phyloP scores from a whole-genome alignment of 1,140 invertebrate genomes.

The Zaprionus taronus region DNA sequence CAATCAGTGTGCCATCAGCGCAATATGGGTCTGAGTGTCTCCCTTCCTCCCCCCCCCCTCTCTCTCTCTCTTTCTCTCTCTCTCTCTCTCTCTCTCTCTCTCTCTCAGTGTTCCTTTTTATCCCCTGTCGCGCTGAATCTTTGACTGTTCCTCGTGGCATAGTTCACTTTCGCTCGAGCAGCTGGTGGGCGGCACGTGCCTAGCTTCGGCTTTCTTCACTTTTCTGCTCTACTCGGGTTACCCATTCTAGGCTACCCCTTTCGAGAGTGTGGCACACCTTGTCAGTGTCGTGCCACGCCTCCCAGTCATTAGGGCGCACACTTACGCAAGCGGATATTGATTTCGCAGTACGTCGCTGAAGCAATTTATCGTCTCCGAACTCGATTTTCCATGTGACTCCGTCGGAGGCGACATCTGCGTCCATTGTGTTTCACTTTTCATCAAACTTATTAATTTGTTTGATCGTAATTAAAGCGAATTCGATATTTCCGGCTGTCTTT shows the following conservation, averaged over 20 bases:
- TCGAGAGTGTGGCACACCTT: constrained; percentile 22
- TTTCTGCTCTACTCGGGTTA: constrained; percentile 62
- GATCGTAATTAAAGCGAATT: constrained; percentile 78
- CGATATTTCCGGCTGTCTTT: constrained; percentile 71
- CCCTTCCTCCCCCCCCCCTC: background rate
- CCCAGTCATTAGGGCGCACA: constrained; percentile 71
- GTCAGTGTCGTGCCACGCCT: constrained; percentile 47
- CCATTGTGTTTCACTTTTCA: constrained; percentile 79
- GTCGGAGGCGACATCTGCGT: constrained; percentile 59
- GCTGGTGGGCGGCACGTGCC: constrained; percentile 65
- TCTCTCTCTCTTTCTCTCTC: background rate
- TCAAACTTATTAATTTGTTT: constrained; percentile 80
- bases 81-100: background rate
- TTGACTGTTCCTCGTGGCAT: constrained; percentile 35
- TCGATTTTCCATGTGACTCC: constrained; percentile 21
- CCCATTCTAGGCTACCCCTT: constrained; percentile 39
- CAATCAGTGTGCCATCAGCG: constrained; percentile 67
- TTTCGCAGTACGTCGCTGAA: constrained; percentile 39
- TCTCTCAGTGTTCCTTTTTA: background rate
- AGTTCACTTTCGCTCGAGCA: constrained; percentile 64
- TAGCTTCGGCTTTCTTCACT: constrained; percentile 61
- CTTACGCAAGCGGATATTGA: constrained; percentile 75
- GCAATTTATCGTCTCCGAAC: constrained; percentile 38
- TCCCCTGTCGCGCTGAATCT: background rate
- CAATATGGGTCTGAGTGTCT: constrained; percentile 34